Conservation (phyloP, 2,113 vertebrate genomes). For the Burhinus oedicnemus region DNA sequence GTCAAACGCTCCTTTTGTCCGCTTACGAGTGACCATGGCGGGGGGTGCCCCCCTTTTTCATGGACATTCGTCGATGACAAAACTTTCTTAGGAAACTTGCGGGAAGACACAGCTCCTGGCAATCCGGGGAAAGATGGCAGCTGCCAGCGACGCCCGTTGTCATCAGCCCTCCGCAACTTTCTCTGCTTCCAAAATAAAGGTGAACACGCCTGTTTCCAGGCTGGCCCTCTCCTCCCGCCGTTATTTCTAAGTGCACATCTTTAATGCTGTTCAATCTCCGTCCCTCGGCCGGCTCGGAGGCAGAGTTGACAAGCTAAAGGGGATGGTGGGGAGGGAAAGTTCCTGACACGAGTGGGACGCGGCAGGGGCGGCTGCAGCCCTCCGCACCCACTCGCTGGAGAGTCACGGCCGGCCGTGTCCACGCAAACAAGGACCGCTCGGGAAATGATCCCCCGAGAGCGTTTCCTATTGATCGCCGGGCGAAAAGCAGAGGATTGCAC, state of each 20-base stretch:
- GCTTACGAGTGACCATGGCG: not conserved
- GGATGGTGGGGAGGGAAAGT: not conserved
- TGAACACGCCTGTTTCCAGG: not conserved
- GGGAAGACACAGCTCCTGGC: not conserved
- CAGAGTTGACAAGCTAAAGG: not conserved
- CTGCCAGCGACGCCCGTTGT: not conserved
- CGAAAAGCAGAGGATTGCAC: not conserved
- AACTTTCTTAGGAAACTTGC: slow-evolving; percentile 13
- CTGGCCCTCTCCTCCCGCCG: not conserved
- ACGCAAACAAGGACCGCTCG: not conserved
- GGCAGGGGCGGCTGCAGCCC: not conserved
- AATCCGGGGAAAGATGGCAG: not conserved
- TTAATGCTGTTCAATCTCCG: not conserved
- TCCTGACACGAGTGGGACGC: not conserved
- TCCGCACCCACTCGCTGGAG: not conserved
- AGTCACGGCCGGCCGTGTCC: not conserved
- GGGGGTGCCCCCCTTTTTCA: not conserved
- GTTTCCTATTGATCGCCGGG: not conserved
- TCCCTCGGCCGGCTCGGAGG: not conserved
- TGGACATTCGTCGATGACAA: not conserved
- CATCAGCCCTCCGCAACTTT: not conserved
- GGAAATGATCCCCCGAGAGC: not conserved
- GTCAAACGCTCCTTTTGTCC: not conserved
- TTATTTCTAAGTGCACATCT: not conserved
- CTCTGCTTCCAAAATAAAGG: not conserved